phyloP scores from a whole-genome alignment of 1,140 invertebrate species.

The Ips typographus region DNA sequence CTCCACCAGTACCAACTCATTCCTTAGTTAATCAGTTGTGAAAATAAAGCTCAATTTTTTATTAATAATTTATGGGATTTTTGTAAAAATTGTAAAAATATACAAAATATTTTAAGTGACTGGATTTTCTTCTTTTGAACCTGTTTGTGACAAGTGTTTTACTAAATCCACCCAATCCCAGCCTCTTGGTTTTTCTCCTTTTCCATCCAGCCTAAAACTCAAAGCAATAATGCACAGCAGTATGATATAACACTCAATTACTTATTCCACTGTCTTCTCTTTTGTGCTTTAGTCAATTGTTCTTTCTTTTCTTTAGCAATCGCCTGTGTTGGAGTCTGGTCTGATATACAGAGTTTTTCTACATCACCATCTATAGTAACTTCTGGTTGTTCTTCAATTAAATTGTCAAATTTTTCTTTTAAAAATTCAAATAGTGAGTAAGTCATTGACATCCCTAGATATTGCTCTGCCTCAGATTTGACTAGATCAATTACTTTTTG shows the following conservation, averaged over 20 bases:
- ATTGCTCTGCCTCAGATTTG: conserved; percentile 73
- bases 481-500: conserved; percentile 66
- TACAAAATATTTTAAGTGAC: conserved; percentile 41
- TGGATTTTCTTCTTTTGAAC: conserved; percentile 56
- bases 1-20: conserved; percentile 16
- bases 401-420: conserved; percentile 76
- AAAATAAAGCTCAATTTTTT: neutral
- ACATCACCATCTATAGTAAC: conserved; percentile 46
- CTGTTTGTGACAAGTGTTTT: conserved; percentile 90
- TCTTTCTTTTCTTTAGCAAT: conserved; percentile 64
- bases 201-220: conserved; percentile 64
- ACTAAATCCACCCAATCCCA: conserved; percentile 95
- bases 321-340: conserved; percentile 7
- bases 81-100: conserved; percentile 14
- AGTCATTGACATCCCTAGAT: conserved; percentile 89
- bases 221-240: neutral
- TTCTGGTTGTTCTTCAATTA: conserved; percentile 72
- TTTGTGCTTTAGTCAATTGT: conserved; percentile 89
- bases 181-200: conserved; percentile 83
- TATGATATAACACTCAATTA: neutral
- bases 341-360: conserved; percentile 53
- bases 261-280: conserved; percentile 80
- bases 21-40: conserved; percentile 4
- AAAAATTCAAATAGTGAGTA: conserved; percentile 91
- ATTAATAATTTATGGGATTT: neutral